A percentile compares a stretch with the other conserved stretches of the same genome.
Evolutionary conservation across 1,140 invertebrate species (phyloP).

Genomic region (Penaeus japonicus): DNA sequence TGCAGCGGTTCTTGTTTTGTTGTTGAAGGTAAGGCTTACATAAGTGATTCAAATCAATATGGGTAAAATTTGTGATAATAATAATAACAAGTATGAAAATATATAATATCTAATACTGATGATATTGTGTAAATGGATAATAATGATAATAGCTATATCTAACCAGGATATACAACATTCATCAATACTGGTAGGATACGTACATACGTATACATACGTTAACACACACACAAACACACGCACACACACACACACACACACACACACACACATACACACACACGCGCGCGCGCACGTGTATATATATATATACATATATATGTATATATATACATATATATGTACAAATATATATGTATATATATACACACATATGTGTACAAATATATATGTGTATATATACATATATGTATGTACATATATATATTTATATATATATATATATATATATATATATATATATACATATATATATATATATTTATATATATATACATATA

Average conservation of each 20-base stretch:
- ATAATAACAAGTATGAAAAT: too few relatives aligned
- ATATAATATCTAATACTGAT: too few relatives aligned
- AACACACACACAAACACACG: neutral
- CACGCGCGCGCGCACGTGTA: neutral
- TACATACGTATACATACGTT: neutral
- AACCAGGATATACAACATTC: too few relatives aligned
- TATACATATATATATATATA: constrained; percentile 13
- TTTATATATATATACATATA: constrained; percentile 8
- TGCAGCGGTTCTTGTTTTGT: too few relatives aligned
- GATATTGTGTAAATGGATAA: too few relatives aligned
- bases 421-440: constrained; percentile 3
- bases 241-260: neutral
- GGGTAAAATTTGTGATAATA: too few relatives aligned
- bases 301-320: constrained; percentile 6
- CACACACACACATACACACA: too few relatives aligned
- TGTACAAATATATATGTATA: constrained; percentile 7
- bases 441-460: neutral
- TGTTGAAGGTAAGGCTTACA: too few relatives aligned
- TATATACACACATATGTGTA: constrained; percentile 13
- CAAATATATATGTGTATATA: neutral
- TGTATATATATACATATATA: constrained; percentile 13
- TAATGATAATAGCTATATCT: too few relatives aligned
- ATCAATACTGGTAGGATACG: too few relatives aligned
- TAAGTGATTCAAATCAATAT: too few relatives aligned
- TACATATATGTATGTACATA: neutral